Conservation (phyloP, 2,888 invertebrate genomes). For the Euphydryas editha region DNA sequence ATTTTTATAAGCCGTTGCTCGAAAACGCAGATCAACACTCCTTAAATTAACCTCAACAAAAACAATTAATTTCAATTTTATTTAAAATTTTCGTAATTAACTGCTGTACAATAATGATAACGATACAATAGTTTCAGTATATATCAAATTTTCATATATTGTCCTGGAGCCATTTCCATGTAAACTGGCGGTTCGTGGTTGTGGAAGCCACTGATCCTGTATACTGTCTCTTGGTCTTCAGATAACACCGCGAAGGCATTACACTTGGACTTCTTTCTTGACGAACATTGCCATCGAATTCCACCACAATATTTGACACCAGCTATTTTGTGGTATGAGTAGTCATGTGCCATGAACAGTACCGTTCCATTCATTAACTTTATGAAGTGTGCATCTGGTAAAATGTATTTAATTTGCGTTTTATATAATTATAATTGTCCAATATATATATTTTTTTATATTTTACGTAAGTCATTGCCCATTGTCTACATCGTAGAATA, state of each 20-base stretch:
- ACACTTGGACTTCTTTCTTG: constrained; percentile 43
- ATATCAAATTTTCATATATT: constrained; percentile 15
- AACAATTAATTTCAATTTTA: no score
- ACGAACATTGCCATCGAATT: constrained; percentile 49
- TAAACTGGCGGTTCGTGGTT: constrained; percentile 43
- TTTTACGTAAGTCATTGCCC: neutral
- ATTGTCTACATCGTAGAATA: no score
- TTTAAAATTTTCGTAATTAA: no score
- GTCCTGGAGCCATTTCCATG: constrained; percentile 13
- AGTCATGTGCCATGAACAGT: constrained; percentile 45
- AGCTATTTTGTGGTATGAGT: constrained; percentile 47
- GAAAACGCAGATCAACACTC: no score
- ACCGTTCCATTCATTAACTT: constrained; percentile 42
- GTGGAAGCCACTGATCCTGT: constrained; percentile 40
- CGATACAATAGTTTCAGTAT: neutral
- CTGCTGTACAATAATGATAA: neutral
- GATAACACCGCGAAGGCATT: constrained; percentile 43
- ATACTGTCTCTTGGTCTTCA: constrained; percentile 37
- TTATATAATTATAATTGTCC: neutral
- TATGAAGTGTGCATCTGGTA: constrained; percentile 39
- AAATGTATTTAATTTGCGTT: neutral
- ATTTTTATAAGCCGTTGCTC: no score
- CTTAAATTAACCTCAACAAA: no score
- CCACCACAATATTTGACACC: constrained; percentile 41
- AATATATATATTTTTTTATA: neutral